These are phyloP conservation scores for Clarias pachynema DNA, from an alignment of 2,797 vertebrate genomes.

Conservation along the genomic window DNA sequence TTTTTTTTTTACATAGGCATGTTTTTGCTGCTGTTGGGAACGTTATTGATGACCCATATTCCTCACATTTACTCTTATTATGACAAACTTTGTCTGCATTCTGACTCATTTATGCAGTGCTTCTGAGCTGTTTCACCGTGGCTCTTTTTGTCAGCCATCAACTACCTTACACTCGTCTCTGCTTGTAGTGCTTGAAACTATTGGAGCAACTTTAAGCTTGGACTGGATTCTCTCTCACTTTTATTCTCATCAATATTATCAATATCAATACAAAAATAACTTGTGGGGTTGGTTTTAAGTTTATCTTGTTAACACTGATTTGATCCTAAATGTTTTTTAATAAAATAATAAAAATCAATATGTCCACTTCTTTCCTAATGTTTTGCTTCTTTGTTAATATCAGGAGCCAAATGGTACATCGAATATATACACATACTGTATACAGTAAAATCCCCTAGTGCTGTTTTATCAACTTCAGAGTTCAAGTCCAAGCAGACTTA, in stretches of 20 bases:
- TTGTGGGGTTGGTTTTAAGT: background rate
- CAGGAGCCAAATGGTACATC: background rate
- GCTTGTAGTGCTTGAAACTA: background rate
- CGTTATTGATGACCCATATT: background rate
- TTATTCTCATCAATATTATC: no score
- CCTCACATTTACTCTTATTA: background rate
- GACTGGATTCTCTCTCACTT: background rate
- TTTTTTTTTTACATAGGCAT: background rate
- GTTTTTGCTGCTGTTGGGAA: background rate
- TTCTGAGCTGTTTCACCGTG: background rate
- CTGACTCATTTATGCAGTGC: background rate
- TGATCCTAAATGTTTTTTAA: background rate
- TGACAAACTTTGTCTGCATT: background rate
- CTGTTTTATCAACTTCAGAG: no score
- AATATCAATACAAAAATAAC: background rate
- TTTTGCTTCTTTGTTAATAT: background rate
- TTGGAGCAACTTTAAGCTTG: background rate
- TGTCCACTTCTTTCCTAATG: background rate
- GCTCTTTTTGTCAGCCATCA: background rate
- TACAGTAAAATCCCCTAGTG: background rate
- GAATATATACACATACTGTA: background rate
- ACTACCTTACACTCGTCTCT: background rate
- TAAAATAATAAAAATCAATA: background rate
- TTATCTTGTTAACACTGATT: background rate
- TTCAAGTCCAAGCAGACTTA: no score